Conservation (phyloP, 2,888 invertebrate genomes). For the Pammene fasciana region DNA sequence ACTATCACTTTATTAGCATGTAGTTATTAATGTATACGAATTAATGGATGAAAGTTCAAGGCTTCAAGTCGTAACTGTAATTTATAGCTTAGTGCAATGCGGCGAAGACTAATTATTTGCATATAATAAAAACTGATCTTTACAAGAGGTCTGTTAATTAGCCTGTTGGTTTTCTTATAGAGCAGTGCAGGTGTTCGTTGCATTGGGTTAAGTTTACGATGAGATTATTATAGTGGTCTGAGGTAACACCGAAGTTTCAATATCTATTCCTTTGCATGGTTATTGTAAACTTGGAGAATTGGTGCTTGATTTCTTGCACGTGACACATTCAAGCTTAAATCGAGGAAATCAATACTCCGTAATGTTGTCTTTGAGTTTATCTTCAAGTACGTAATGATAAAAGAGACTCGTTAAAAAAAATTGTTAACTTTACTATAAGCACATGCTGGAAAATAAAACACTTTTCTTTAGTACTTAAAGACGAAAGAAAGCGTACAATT, state of each 20-base stretch:
- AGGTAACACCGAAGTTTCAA: slow-evolving; percentile 1
- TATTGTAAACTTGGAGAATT: background rate
- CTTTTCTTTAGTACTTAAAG: too few species aligned
- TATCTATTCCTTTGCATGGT: background rate
- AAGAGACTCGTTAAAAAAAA: too few species aligned
- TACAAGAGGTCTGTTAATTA: too few species aligned
- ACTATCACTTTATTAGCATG: slow-evolving; percentile 11
- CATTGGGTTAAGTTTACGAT: background rate
- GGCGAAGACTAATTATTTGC: background rate
- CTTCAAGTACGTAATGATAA: too few species aligned
- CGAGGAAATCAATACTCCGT: too few species aligned
- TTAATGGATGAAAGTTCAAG: background rate
- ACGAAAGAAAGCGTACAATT: too few species aligned
- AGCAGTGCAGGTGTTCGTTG: background rate
- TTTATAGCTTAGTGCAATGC: slow-evolving; percentile 5
- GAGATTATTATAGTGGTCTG: background rate
- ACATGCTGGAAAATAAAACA: too few species aligned
- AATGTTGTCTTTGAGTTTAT: too few species aligned
- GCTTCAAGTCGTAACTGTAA: background rate
- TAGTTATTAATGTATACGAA: background rate
- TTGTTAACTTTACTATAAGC: too few species aligned
- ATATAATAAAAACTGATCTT: too few species aligned
- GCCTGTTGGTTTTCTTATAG: too few species aligned
- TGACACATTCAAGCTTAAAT: too few species aligned
- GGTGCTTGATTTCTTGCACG: background rate